phyloP scores from a whole-genome alignment of 2,888 invertebrate genomes.

The Graphium colonna region DNA sequence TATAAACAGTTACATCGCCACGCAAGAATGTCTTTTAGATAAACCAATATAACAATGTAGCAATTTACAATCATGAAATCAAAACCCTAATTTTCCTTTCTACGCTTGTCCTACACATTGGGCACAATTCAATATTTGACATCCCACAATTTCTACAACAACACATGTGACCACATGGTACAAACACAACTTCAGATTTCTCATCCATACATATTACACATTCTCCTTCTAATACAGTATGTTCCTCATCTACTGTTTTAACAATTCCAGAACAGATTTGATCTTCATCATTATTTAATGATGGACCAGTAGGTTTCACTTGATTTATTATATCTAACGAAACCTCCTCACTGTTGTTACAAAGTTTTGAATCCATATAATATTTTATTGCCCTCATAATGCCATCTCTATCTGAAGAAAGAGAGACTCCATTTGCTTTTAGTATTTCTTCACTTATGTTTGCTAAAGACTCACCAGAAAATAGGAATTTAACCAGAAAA shows the following conservation, averaged over 20 bases:
- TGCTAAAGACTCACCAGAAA: slow-evolving; percentile 72
- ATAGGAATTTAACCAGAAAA: slow-evolving; percentile 82
- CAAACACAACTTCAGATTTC: slow-evolving; percentile 85
- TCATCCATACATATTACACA: slow-evolving; percentile 92
- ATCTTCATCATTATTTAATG: slow-evolving; percentile 37
- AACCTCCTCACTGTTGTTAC: slow-evolving; percentile 38
- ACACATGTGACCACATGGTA: slow-evolving; percentile 94
- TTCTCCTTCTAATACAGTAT: slow-evolving; percentile 77
- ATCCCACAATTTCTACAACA: slow-evolving; percentile 86
- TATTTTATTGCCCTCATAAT: slow-evolving; percentile 82
- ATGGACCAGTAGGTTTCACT: slow-evolving; percentile 46
- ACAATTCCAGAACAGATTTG: slow-evolving; percentile 55
- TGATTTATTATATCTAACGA: slow-evolving; percentile 30
- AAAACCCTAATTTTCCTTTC: slow-evolving; percentile 85
- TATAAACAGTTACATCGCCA: too few species aligned
- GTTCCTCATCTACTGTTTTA: slow-evolving; percentile 42
- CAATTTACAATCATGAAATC: slow-evolving; percentile 60
- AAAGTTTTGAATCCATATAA: slow-evolving; percentile 71
- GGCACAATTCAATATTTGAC: slow-evolving; percentile 82
- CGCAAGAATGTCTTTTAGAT: too few species aligned
- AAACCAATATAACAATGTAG: not conserved
- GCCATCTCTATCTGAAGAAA: slow-evolving; percentile 77
- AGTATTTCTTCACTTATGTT: slow-evolving; percentile 79
- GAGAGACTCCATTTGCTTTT: slow-evolving; percentile 77
- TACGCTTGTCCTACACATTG: slow-evolving; percentile 87